Conservation (phyloP, 2,113 vertebrate genomes). For the Girardinichthys multiradiatus region DNA sequence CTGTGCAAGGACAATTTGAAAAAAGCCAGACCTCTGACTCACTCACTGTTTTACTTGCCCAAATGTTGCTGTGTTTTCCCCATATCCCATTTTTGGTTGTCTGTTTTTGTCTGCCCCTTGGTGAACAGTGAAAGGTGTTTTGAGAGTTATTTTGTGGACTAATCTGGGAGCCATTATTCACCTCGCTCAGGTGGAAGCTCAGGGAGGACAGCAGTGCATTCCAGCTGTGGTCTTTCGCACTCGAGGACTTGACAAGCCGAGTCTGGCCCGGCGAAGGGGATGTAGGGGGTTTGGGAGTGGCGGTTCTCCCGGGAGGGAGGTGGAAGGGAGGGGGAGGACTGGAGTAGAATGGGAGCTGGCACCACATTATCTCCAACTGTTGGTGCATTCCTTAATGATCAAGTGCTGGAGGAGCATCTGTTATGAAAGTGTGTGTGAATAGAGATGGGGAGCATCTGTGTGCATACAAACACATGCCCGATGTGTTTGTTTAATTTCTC, state of each 20-base stretch:
- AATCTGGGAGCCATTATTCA: constrained; percentile 75
- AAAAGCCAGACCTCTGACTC: constrained; percentile 72
- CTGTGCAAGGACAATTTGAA: constrained; percentile 68
- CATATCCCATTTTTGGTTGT: constrained; percentile 60
- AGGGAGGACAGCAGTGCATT: constrained; percentile 83
- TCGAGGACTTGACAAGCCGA: constrained; percentile 85
- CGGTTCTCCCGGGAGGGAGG: constrained; percentile 77
- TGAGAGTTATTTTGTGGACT: constrained; percentile 70
- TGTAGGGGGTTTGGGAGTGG: constrained; percentile 72
- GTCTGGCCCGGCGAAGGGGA: constrained; percentile 73
- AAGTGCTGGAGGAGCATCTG: constrained; percentile 95
- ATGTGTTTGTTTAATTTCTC: constrained; percentile 64
- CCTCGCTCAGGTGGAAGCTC: constrained; percentile 78
- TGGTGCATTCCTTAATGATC: constrained; percentile 99
- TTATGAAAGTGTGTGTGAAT: constrained; percentile 78
- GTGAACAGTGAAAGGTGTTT: constrained; percentile 61
- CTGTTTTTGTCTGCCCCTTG: constrained; percentile 54
- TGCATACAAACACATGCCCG: constrained; percentile 65
- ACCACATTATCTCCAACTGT: constrained; percentile 97
- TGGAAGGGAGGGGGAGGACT: constrained; percentile 86
- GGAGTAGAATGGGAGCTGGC: constrained; percentile 95
- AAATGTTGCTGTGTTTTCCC: constrained; percentile 53
- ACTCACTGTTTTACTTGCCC: constrained; percentile 54
- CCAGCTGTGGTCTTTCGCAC: constrained; percentile 85
- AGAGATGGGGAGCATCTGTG: constrained; percentile 57